phyloP scores from a whole-genome alignment of 2,797 vertebrate species.

The Tiaroga cobitis region DNA sequence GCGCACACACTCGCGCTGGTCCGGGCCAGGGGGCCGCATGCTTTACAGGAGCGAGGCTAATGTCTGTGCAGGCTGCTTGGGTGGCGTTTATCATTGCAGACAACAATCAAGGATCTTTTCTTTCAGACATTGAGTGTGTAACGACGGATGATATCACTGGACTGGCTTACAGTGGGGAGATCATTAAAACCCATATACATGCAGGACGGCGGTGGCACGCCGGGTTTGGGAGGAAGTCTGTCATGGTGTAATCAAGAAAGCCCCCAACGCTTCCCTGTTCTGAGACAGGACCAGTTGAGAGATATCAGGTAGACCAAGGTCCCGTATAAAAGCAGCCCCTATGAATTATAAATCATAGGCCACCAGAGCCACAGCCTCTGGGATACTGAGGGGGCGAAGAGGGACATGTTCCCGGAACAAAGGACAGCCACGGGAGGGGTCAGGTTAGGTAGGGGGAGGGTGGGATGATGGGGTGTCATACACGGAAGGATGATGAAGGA shows the following conservation, averaged over 20 bases:
- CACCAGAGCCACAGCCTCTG: slow-evolving; percentile 85
- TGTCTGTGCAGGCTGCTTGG: slow-evolving; percentile 29
- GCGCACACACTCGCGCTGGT: background rate
- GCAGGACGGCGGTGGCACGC: slow-evolving; percentile 65
- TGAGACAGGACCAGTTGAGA: slow-evolving; percentile 77
- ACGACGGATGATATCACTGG: slow-evolving; percentile 52
- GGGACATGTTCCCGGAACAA: slow-evolving; percentile 85
- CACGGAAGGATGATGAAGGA: slow-evolving; percentile 67
- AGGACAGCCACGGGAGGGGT: slow-evolving; percentile 73
- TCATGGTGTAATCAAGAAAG: slow-evolving; percentile 76
- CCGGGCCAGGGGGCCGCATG: slow-evolving; percentile 30
- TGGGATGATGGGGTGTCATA: slow-evolving; percentile 56
- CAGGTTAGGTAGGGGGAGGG: slow-evolving; percentile 47
- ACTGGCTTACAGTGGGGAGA: slow-evolving; percentile 65
- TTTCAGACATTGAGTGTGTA: slow-evolving; percentile 15
- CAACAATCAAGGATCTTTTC: slow-evolving; percentile 22
- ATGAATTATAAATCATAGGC: slow-evolving; percentile 90
- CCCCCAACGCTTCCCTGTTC: slow-evolving; percentile 66
- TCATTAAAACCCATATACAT: slow-evolving; percentile 75
- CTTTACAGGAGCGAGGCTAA: slow-evolving; percentile 53
- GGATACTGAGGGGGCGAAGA: slow-evolving; percentile 77
- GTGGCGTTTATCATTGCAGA: slow-evolving; percentile 15
- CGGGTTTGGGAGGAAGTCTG: slow-evolving; percentile 75
- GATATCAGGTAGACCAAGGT: slow-evolving; percentile 87
- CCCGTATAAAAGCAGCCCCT: slow-evolving; percentile 86